A percentile compares a stretch with the other conserved stretches of the same genome.
phyloP scores from a whole-genome alignment of 1,140 invertebrate genomes.

The Lordiphosa mommai region DNA sequence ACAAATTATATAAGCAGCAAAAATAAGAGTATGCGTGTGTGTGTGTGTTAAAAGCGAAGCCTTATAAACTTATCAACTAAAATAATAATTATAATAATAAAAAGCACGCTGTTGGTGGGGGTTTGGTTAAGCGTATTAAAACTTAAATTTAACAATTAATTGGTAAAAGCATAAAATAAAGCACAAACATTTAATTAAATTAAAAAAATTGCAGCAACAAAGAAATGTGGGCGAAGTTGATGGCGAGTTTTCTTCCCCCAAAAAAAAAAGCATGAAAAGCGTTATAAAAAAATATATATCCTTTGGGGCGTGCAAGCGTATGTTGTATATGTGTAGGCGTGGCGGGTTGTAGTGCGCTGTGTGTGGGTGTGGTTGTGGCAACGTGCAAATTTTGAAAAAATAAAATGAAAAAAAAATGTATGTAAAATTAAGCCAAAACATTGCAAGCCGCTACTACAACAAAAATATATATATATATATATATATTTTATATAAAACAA shows the following conservation, averaged over 20 bases:
- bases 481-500: constrained; percentile 1
- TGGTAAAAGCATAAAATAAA: constrained; percentile 34
- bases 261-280: constrained; percentile 20
- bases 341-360: constrained; percentile 18
- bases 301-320: constrained; percentile 30
- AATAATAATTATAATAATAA: constrained; percentile 35
- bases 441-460: constrained; percentile 7
- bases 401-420: constrained; percentile 5
- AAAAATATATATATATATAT: constrained; percentile 9
- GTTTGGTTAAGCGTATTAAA: no score
- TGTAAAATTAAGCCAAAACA: constrained; percentile 1
- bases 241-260: background rate
- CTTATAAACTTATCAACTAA: constrained; percentile 10
- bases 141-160: no score
- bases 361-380: constrained; percentile 42
- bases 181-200: constrained; percentile 24
- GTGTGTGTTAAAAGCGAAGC: constrained; percentile 1
- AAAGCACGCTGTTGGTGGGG: constrained; percentile 21
- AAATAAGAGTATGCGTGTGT: constrained; percentile 23
- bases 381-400: constrained; percentile 18
- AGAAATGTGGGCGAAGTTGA: background rate
- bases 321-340: constrained; percentile 18
- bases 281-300: constrained; percentile 42
- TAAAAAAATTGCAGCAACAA: constrained; percentile 42
- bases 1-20: constrained; percentile 1